Conservation (phyloP, 2,797 vertebrate genomes). For the Adelosebastes latens region DNA sequence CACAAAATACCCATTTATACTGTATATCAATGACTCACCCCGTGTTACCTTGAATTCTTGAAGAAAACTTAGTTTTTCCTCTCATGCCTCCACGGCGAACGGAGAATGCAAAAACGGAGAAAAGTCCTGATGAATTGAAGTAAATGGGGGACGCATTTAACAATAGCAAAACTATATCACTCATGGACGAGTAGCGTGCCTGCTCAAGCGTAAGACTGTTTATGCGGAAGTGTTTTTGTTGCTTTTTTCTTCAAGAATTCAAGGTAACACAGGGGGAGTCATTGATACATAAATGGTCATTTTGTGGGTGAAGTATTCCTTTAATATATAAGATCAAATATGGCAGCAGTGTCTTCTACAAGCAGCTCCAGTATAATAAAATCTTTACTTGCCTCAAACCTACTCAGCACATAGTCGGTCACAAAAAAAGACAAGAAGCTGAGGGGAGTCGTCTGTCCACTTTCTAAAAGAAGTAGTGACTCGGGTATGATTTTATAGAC, state of each 20-base stretch:
- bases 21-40: background rate
- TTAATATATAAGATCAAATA: background rate
- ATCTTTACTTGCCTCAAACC: background rate
- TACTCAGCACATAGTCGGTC: background rate
- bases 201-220: no score
- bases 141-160: background rate
- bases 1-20: background rate
- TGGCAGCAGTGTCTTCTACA: background rate
- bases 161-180: background rate
- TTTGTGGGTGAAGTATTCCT: background rate
- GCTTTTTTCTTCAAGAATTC: no score
- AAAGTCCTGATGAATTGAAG: background rate
- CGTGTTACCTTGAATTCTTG: background rate
- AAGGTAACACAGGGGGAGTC: rapidly evolving
- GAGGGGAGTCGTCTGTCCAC: background rate
- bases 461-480: background rate
- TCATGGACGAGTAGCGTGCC: no score
- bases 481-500: conserved; percentile 40
- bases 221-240: no score
- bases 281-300: no score
- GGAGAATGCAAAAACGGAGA: background rate
- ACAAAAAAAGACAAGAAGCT: background rate
- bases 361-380: background rate
- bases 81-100: background rate
- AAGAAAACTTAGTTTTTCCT: background rate